Base-by-base conservation (phyloP, 92 coral and sea anemone genomes). In the Umimayanthus chanpuru region DNA sequence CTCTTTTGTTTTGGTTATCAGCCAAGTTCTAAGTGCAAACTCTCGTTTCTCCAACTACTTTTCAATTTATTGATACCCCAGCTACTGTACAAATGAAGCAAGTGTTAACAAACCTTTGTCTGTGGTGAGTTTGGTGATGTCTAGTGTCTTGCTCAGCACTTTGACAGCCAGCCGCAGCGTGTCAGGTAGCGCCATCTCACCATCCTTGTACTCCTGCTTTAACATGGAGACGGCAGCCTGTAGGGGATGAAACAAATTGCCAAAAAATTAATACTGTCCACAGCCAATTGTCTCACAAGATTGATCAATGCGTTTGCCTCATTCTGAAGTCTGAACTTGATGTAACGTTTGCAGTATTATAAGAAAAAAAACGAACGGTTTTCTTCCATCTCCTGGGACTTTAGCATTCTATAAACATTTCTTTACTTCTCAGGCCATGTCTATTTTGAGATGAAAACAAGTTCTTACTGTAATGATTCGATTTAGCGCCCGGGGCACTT, bases 181-280 rank as follows among this genome's bases (percentile, higher is more conserved):
- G 81, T 97, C 99, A 36, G 91, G 84, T 56, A 97, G 79, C 16
- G 82, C 39, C 98, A 95, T 94, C 50, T 96, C 96, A 47, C 92
- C 98, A 66, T 97, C 99, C 76, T 97, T 94, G 91, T 95, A 97
- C 75, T 97, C 99, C 89, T 97, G 99, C 88, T 97, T 97, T 41
- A 97, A 88, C 96, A 97, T 91, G 4, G 99, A 97, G 83, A 97
- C 99, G 10, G 99, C 99, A 80, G 99, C 99, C 98, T 94, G 29
- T 2, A 16, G 75, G 20, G 28, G 73, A 23, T 7, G 80, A 81
- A 10, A 10, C 16, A 23, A 28, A 8, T 79, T 53, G 58, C 58
- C 6, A 44, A 79, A 28, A 12, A 79, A 16, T 15, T 15, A 30
- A 40, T 38, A 8, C 53, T 47, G 10, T 47, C 50, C 50, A 1